A percentile compares a stretch with the other conserved stretches of the same genome.
Evolutionary conservation across 2,113 vertebrate species (phyloP).

Genomic region (Sapajus apella): DNA sequence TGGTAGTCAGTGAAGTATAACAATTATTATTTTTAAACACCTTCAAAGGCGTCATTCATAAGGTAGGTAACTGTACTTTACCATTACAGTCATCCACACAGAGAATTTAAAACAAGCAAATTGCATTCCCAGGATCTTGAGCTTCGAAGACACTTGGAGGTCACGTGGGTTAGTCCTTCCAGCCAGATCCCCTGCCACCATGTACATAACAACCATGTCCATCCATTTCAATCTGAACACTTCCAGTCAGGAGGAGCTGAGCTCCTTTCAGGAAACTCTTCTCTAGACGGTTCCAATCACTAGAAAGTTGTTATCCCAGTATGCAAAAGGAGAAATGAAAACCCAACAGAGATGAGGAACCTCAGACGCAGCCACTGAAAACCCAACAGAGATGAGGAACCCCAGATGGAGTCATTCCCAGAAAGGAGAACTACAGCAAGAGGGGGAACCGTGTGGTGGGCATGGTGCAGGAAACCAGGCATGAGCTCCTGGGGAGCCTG

Average conservation of each 20-base stretch:
- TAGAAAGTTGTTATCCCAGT: background rate
- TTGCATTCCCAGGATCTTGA: fast-evolving
- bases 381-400: background rate
- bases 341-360: background rate
- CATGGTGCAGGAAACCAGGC: background rate
- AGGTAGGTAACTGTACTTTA: background rate
- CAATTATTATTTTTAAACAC: background rate
- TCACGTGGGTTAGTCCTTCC: background rate
- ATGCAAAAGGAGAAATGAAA: background rate
- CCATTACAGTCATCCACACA: too few relatives aligned
- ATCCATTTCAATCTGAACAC: too few relatives aligned
- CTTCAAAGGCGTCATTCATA: background rate
- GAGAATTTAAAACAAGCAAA: background rate
- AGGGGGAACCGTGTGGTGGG: background rate
- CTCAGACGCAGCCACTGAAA: background rate
- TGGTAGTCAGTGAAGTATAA: background rate
- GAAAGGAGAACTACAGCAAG: fast-evolving
- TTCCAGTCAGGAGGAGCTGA: background rate
- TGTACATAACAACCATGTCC: fast-evolving
- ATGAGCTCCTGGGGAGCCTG: background rate
- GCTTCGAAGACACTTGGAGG: background rate
- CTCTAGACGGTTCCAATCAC: background rate
- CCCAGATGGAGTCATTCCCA: fast-evolving
- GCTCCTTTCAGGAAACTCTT: background rate
- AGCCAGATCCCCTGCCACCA: too few relatives aligned